A percentile compares a stretch with the other conserved stretches of the same genome.
These are phyloP conservation scores for Salvelinus namaycush DNA, from an alignment of 2,113 vertebrate genomes.

Conservation along the genomic window DNA sequence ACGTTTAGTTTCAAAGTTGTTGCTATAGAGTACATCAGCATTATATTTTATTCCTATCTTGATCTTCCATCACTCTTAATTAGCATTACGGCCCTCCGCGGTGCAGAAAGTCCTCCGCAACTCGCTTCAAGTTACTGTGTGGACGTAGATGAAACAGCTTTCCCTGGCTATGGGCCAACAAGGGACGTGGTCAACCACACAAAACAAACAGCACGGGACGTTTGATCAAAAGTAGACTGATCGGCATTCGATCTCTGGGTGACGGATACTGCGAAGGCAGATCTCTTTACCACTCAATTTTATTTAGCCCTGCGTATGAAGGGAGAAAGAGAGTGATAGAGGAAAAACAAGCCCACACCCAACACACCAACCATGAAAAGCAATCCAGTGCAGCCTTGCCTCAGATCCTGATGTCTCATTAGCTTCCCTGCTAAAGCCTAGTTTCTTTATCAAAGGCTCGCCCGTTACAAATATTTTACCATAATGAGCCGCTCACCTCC, in stretches of 20 bases:
- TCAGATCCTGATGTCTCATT: constrained; percentile 15
- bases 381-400: not conserved
- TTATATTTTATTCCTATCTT: not conserved
- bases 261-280: constrained; percentile 34
- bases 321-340: not conserved
- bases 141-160: constrained; percentile 24
- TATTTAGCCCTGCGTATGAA: constrained; percentile 14
- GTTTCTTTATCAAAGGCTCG: constrained; percentile 18
- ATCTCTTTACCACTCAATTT: constrained; percentile 19
- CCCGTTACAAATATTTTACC: not conserved
- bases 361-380: not conserved
- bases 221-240: constrained; percentile 43
- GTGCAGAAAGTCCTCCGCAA: constrained; percentile 1
- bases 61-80: constrained; percentile 33
- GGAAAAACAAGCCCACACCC: constrained; percentile 28
- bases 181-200: constrained; percentile 29
- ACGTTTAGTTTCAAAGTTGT: constrained; percentile 2
- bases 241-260: constrained; percentile 35
- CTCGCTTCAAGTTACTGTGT: not conserved
- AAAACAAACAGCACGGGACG: constrained; percentile 34
- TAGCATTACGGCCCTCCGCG: constrained; percentile 19
- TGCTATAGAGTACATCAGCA: constrained; percentile 2
- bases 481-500: constrained; percentile 7
- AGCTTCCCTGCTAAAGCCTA: not conserved
- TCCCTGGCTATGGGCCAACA: constrained; percentile 37